These are phyloP conservation scores for Labeo rohita DNA, from an alignment of 2,113 vertebrate species.

Conservation along the genomic window DNA sequence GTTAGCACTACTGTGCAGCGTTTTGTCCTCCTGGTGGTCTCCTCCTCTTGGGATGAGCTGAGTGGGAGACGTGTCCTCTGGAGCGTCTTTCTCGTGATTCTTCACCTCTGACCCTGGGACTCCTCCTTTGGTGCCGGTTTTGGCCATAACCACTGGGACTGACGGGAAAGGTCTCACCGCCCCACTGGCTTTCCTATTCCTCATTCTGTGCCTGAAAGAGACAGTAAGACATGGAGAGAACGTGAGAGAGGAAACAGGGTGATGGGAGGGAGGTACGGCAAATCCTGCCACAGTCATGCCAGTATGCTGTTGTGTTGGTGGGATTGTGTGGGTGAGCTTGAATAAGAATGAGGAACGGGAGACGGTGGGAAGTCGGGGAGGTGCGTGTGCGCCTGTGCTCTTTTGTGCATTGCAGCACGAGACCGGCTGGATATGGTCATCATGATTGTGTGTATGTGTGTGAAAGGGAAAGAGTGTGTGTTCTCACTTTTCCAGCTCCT, in stretches of 20 bases:
- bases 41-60: slow-evolving; percentile 86
- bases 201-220: slow-evolving; percentile 84
- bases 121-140: slow-evolving; percentile 72
- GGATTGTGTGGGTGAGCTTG: slow-evolving; percentile 15
- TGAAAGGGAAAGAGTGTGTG: background rate
- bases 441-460: background rate
- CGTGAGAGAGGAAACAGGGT: slow-evolving; percentile 26
- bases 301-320: background rate
- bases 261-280: background rate
- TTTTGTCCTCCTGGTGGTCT: slow-evolving; percentile 81
- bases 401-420: background rate
- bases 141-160: slow-evolving; percentile 70
- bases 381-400: background rate
- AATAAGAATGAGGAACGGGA: slow-evolving; percentile 24
- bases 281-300: background rate
- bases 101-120: slow-evolving; percentile 79
- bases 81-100: slow-evolving; percentile 77
- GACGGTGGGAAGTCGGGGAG: background rate
- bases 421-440: slow-evolving; percentile 2
- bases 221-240: slow-evolving; percentile 24
- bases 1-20: slow-evolving; percentile 74
- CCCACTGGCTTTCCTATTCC: slow-evolving; percentile 92
- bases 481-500: slow-evolving; percentile 93
- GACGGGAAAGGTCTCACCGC: slow-evolving; percentile 84
- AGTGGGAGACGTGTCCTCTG: slow-evolving; percentile 77